A percentile compares a stretch with the other conserved stretches of the same genome.
Conservation (phyloP, 1,140 invertebrate genomes). For the Trichonephila clavipes region DNA sequence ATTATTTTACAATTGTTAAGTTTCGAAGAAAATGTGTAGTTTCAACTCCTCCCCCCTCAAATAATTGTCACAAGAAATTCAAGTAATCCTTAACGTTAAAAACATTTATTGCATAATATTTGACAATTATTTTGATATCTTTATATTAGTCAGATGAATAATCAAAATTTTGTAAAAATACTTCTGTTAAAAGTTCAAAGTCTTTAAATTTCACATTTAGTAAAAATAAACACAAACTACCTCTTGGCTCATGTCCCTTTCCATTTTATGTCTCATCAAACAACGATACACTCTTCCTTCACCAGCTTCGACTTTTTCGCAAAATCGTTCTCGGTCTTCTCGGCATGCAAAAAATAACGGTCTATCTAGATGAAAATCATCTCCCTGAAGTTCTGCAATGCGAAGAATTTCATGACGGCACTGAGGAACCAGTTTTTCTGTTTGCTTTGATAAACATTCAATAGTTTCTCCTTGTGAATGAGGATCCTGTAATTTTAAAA, state of each 20-base stretch:
- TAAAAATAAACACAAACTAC: slow-evolving; percentile 79
- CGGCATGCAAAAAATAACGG: slow-evolving; percentile 94
- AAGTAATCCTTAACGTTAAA: background rate
- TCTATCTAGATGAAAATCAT: slow-evolving; percentile 94
- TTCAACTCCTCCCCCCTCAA: no score
- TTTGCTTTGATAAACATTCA: slow-evolving; percentile 89
- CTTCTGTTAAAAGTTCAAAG: no score
- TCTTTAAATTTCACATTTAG: background rate
- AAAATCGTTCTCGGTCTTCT: slow-evolving; percentile 88
- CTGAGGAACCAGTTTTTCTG: slow-evolving; percentile 83
- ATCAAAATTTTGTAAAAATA: no score
- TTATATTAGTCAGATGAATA: background rate
- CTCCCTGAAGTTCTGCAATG: slow-evolving; percentile 91
- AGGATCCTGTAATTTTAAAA: slow-evolving; percentile 76
- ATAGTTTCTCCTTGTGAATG: slow-evolving; percentile 91
- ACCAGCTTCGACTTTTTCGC: slow-evolving; percentile 83
- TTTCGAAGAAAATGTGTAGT: no score
- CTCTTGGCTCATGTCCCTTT: slow-evolving; percentile 84
- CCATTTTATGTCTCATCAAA: slow-evolving; percentile 91
- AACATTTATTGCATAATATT: background rate
- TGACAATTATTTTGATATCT: background rate
- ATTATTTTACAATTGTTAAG: no score
- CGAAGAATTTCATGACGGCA: slow-evolving; percentile 91
- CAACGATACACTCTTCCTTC: slow-evolving; percentile 94
- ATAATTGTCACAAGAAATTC: no score